Evolutionary conservation across 1,140 invertebrate genomes (phyloP).

Genomic region (Temnothorax curvispinosus): DNA sequence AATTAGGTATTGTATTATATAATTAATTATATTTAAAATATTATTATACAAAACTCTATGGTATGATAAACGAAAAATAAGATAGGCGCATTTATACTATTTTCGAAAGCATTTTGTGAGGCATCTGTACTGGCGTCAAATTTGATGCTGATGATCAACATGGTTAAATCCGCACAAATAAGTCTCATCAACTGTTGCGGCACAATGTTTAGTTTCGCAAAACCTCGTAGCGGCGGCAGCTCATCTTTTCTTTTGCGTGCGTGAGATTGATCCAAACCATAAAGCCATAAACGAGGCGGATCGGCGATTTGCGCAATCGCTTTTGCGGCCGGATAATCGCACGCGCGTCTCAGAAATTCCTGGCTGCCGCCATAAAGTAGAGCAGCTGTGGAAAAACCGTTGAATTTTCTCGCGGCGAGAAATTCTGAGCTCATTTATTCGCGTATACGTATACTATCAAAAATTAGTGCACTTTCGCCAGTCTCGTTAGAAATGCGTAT

Average conservation of each 20-base stretch:
- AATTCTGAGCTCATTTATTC: conserved; percentile 39
- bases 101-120: neutral
- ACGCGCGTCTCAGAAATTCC: conserved; percentile 70
- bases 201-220: conserved; percentile 28
- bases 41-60: neutral
- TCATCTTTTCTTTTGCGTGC: conserved; percentile 30
- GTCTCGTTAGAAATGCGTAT: conserved; percentile 26
- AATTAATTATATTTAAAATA: conserved; percentile 3
- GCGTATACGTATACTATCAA: neutral
- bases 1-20: neutral
- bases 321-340: conserved; percentile 38
- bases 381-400: conserved; percentile 68
- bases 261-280: conserved; percentile 41
- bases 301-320: conserved; percentile 53
- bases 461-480: conserved; percentile 51
- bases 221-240: neutral
- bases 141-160: neutral
- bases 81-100: neutral
- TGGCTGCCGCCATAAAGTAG: conserved; percentile 65
- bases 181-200: neutral
- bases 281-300: conserved; percentile 48
- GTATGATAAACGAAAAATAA: neutral
- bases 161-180: conserved; percentile 1
- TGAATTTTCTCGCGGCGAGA: conserved; percentile 67
- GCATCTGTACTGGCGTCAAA: neutral